phyloP scores from a whole-genome alignment of 2,888 invertebrate species.

The Celastrina argiolus region DNA sequence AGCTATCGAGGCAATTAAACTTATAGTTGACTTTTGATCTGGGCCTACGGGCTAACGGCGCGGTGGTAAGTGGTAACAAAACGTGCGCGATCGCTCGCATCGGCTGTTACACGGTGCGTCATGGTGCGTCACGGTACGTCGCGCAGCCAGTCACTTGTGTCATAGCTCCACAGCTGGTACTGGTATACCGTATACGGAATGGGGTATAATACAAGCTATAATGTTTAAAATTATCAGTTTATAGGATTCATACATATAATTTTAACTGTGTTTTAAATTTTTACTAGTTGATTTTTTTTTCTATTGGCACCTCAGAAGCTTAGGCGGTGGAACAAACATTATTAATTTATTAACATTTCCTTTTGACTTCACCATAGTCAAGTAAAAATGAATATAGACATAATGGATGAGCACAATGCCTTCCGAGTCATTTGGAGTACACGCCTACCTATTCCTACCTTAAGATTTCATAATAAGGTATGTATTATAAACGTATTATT shows the following conservation, averaged over 20 bases:
- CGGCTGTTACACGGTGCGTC: slow-evolving; percentile 49
- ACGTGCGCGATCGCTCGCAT: slow-evolving; percentile 41
- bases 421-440: neutral
- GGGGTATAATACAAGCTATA: too few relatives aligned
- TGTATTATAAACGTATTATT: neutral
- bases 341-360: too few relatives aligned
- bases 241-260: too few relatives aligned
- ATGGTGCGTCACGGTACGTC: slow-evolving; percentile 52
- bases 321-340: too few relatives aligned
- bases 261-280: too few relatives aligned
- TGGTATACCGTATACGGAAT: too few relatives aligned
- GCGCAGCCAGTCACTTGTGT: slow-evolving; percentile 50
- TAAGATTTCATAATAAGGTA: neutral
- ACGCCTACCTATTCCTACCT: neutral
- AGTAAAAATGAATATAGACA: neutral
- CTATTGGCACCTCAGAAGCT: too few relatives aligned
- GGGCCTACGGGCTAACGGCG: slow-evolving; percentile 24
- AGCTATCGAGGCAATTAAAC: slow-evolving; percentile 24
- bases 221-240: too few relatives aligned
- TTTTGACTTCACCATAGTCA: too few relatives aligned
- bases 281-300: too few relatives aligned
- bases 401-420: neutral
- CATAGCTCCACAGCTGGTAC: slow-evolving; percentile 29
- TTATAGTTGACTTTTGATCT: slow-evolving; percentile 30
- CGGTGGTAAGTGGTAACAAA: slow-evolving; percentile 29